Conservation (phyloP, 2,797 vertebrate genomes). For the Onychomys leucogaster region DNA sequence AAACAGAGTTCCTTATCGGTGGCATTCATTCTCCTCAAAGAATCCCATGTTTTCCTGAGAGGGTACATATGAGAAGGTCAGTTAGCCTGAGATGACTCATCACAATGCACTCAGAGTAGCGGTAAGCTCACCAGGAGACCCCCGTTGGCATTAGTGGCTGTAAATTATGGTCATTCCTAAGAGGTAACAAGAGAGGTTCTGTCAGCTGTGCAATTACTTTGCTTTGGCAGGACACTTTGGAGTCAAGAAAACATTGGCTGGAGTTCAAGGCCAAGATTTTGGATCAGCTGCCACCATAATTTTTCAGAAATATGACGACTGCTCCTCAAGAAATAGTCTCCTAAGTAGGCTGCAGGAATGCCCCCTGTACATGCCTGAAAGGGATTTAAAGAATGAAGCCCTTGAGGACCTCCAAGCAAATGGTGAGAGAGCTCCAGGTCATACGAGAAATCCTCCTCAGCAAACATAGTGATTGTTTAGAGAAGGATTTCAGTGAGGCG, state of each 20-base stretch:
- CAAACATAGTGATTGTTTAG: neutral
- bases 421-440: neutral
- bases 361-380: slow-evolving; percentile 72
- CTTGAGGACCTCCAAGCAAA: slow-evolving; percentile 55
- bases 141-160: slow-evolving; percentile 72
- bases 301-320: slow-evolving; percentile 88
- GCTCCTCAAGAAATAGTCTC: slow-evolving; percentile 88
- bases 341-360: slow-evolving; percentile 86
- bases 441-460: neutral
- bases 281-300: slow-evolving; percentile 85
- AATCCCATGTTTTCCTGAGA: slow-evolving; percentile 41
- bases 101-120: slow-evolving; percentile 66
- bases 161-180: slow-evolving; percentile 84
- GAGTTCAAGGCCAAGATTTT: slow-evolving; percentile 86
- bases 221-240: slow-evolving; percentile 86
- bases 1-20: slow-evolving; percentile 33
- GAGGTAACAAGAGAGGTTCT: slow-evolving; percentile 87
- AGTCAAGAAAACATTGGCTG: slow-evolving; percentile 88
- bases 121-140: slow-evolving; percentile 74
- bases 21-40: neutral
- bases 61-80: slow-evolving; percentile 68
- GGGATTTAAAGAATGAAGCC: slow-evolving; percentile 82
- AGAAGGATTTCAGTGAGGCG: neutral
- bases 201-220: slow-evolving; percentile 87
- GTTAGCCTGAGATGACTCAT: slow-evolving; percentile 71